A percentile compares a stretch with the other conserved stretches of the same genome.
Conservation (phyloP, 1,140 invertebrate genomes). For the Drosophila repletoides region DNA sequence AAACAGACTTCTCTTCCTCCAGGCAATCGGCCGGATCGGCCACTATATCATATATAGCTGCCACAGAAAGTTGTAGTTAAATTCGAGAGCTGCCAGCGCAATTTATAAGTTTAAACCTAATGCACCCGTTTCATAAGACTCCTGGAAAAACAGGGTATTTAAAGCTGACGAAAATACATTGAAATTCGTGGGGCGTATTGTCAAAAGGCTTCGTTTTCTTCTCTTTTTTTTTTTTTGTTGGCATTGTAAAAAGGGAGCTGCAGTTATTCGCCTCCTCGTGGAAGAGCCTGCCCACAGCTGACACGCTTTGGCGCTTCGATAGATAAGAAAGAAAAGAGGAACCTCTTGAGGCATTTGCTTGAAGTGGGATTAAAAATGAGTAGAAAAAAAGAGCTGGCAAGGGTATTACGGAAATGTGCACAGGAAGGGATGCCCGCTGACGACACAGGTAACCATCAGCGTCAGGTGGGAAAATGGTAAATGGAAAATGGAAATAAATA, state of each 20-base stretch:
- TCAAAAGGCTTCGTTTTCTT: constrained; percentile 68
- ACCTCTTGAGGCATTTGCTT: constrained; percentile 60
- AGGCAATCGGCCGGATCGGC: too few relatives aligned
- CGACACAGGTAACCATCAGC: constrained; percentile 53
- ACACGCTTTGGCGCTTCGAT: constrained; percentile 73
- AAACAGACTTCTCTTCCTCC: too few relatives aligned
- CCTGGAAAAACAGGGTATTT: not conserved
- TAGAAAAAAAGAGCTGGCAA: not conserved
- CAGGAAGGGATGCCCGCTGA: constrained; percentile 60
- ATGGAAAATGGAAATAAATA: not conserved
- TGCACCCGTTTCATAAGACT: not conserved
- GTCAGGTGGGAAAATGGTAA: constrained; percentile 12
- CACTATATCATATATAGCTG: too few relatives aligned
- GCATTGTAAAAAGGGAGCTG: constrained; percentile 50
- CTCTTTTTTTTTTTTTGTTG: too few relatives aligned
- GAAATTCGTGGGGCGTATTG: constrained; percentile 60
- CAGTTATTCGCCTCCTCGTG: constrained; percentile 2
- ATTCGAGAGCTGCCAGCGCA: too few relatives aligned
- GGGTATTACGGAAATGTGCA: constrained; percentile 50
- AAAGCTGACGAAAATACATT: constrained; percentile 46
- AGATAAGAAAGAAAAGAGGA: constrained; percentile 62
- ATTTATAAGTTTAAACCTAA: too few relatives aligned
- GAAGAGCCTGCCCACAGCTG: constrained; percentile 37
- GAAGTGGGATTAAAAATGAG: constrained; percentile 61
- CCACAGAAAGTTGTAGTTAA: too few relatives aligned